Base-by-base conservation (phyloP, 2,888 invertebrate genomes). In the Synanthedon tipuliformis region DNA sequence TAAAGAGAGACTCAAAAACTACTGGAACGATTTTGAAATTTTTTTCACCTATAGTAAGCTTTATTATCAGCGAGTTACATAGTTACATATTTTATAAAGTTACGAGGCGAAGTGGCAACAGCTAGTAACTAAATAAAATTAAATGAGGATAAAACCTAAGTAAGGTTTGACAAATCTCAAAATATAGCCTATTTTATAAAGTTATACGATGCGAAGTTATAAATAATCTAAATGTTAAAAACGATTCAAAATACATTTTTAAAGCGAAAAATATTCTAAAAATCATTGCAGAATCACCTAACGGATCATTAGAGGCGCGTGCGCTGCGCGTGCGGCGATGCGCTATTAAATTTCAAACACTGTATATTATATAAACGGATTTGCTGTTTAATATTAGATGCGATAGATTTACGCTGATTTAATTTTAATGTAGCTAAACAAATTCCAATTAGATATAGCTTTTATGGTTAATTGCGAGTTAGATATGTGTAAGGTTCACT, bases 261-360 rank as follows among this genome's bases (percentile, higher is more conserved):
- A 23, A 23, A 23, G 23, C 23, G 23, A 4, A 23, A 23, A 23
- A 49, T 8, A 58, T 4, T 18, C 3, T 23, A 23, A 23, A 23
- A 23, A 23, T 23, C 23, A 23, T 60, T 67, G 63, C 65, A 72
- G 76, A 78, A 80, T 75, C 58, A 60, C 66, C 68, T 73, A 15
- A 41, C 55, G 59, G 65, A 72, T 81, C 82, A 81, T 85, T 82
- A 84, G 71, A 52, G 76, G 71, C 82, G 80, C 82, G 59, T 56
- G 59, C 59, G 58, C 62, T 56, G 73, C 78, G 75, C 79, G 81
- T 78, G 80, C 75, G 68, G 56, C 71, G 66, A 71, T 74, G 73
- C 70, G 73, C 78, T 67, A 80, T 81, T 80, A 80, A 65, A 50
- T 56, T 71, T 69, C 71, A 78, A 78, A 73, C 71, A 74, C 67